Evolutionary conservation across 2,797 vertebrate genomes (phyloP).

Genomic region (Crocidura indochinensis): DNA sequence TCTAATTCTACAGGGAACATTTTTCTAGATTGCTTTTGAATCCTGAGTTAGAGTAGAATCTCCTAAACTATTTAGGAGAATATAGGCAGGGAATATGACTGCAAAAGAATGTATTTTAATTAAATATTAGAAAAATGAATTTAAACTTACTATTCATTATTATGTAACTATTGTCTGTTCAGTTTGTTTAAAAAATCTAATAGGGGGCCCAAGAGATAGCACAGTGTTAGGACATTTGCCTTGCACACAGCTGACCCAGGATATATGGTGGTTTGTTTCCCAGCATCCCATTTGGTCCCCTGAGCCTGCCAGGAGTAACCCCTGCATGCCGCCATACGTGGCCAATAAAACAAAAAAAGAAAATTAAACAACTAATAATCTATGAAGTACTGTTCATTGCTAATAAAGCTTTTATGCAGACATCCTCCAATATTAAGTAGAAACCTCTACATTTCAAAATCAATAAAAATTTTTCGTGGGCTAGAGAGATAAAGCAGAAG

Average conservation of each 20-base stretch:
- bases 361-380: not conserved
- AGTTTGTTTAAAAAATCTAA: not conserved
- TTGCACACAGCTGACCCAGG: too few relatives aligned
- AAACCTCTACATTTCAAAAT: not conserved
- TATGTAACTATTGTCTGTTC: not conserved
- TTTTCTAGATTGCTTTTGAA: constrained; percentile 10
- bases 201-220: too few relatives aligned
- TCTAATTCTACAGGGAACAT: not conserved
- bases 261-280: too few relatives aligned
- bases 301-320: too few relatives aligned
- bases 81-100: not conserved
- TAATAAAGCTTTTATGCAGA: not conserved
- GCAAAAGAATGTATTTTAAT: too few relatives aligned
- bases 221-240: too few relatives aligned
- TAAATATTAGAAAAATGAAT: not conserved
- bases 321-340: too few relatives aligned
- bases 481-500: too few relatives aligned
- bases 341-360: too few relatives aligned
- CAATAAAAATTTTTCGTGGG: not conserved
- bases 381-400: not conserved
- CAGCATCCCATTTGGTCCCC: too few relatives aligned
- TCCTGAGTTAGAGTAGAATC: not conserved
- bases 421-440: not conserved
- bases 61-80: constrained; percentile 19
- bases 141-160: not conserved